Evolutionary conservation across 2,797 vertebrate genomes (phyloP).

Genomic region (Macroramphosus scolopax): DNA sequence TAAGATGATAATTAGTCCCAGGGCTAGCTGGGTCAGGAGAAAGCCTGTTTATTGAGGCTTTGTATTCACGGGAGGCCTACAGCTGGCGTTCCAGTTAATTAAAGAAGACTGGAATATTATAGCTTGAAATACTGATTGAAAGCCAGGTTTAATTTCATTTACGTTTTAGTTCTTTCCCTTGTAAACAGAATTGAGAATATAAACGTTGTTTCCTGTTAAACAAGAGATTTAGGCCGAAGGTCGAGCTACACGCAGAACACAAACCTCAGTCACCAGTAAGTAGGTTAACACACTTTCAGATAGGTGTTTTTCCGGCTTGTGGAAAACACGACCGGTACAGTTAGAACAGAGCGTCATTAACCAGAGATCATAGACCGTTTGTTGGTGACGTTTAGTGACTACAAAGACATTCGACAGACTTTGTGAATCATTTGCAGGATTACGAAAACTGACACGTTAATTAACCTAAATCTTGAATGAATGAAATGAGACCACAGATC

Average conservation of each 20-base stretch:
- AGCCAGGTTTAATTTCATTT: conserved; percentile 46
- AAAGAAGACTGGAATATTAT: conserved; percentile 43
- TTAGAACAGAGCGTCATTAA: conserved; percentile 37
- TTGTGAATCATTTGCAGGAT: conserved; percentile 47
- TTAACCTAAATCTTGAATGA: conserved; percentile 51
- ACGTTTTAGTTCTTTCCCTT: conserved; percentile 7
- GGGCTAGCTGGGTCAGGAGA: conserved; percentile 87
- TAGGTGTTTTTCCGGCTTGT: conserved; percentile 50
- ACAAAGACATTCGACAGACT: conserved; percentile 51
- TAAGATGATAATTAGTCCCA: conserved; percentile 99
- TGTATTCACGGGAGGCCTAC: conserved; percentile 54
- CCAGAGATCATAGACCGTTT: conserved; percentile 47
- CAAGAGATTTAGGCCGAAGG: too few species aligned
- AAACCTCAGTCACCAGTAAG: conserved; percentile 29
- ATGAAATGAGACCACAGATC: conserved; percentile 43
- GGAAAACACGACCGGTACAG: conserved; percentile 56
- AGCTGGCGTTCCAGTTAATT: conserved; percentile 66
- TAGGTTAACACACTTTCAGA: conserved; percentile 57
- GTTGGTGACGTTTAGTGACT: conserved; percentile 48
- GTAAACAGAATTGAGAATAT: conserved; percentile 27
- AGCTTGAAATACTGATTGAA: conserved; percentile 59
- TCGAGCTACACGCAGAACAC: too few species aligned
- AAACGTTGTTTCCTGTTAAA: conserved; percentile 41
- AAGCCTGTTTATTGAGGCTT: conserved; percentile 70
- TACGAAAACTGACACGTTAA: conserved; percentile 51